Conservation (phyloP, 2,888 invertebrate species). For the Venusia cambrica region DNA sequence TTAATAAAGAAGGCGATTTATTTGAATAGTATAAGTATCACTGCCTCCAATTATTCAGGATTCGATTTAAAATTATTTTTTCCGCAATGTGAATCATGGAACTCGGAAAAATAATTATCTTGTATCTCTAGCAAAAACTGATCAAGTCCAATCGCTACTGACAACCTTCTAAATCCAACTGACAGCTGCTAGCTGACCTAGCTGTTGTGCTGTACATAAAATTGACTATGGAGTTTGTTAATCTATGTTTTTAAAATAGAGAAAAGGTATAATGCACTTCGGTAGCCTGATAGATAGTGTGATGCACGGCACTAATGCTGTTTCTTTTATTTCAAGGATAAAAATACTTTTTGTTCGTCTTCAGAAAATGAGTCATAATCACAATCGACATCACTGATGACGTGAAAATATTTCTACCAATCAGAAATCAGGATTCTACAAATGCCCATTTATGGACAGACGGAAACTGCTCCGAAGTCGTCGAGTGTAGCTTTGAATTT, state of each 20-base stretch:
- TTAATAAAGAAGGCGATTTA: constrained; percentile 8
- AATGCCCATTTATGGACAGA: constrained; percentile 84
- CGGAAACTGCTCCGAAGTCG: constrained; percentile 55
- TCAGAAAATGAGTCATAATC: constrained; percentile 64
- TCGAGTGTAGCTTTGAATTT: constrained; percentile 44
- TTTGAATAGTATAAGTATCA: background rate
- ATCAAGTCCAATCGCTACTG: constrained; percentile 1
- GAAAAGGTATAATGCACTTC: constrained; percentile 38
- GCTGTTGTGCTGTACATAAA: no score
- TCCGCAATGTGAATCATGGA: no score
- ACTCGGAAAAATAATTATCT: no score
- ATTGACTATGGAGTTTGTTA: no score
- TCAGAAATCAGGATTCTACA: constrained; percentile 76
- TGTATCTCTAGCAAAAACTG: no score
- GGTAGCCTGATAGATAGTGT: constrained; percentile 45
- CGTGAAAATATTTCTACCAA: constrained; percentile 71
- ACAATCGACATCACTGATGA: no score
- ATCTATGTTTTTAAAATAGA: constrained; percentile 31
- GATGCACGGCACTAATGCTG: constrained; percentile 45
- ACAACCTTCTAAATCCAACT: constrained; percentile 38
- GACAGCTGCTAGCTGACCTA: no score
- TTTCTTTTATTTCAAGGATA: constrained; percentile 42
- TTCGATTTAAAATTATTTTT: constrained; percentile 1
- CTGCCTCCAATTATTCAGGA: constrained; percentile 1
- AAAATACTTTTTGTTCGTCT: constrained; percentile 48